Base-by-base conservation (phyloP, 2,113 vertebrate species). In the Ammospiza nelsoni region DNA sequence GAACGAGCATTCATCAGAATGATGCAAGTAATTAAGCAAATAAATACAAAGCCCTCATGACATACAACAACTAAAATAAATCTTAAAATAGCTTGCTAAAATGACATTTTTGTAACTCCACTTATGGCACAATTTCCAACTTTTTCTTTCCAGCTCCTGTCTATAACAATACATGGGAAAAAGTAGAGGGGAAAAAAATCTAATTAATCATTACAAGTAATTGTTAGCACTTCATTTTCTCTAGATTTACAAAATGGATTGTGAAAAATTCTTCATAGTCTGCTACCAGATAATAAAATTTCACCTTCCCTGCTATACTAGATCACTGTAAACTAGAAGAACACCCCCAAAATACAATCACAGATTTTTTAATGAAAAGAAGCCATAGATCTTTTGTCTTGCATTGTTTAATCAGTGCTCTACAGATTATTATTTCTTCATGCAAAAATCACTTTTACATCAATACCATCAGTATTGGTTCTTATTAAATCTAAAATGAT, bases 41-140 rank as follows among this genome's bases (percentile, higher is more conserved):
- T 62, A 92, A 89, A 95, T 85, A 85, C 20, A 85, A 92, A 84
- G 23, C 7, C 27, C 20, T 62, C 25, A 24, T n/a, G 54, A 82
- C 28, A 75, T 14, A 46, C 5, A 87, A 75, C 21, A 82, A 62
- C 81, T 84, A 91, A 90, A 94, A 91, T 44, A 75, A 6, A 72
- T n/a, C 69, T 90, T 74, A 88, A 94, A 96, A 94, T 74, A 94
- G 44, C 37, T 61, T 87, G 57, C 24, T 61, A 92, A 91, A 91
- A 79, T 62, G 25, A 24, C n/a, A 49, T 91, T 91, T 95, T 91
- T 87, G 24, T 73, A 79, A 69, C 54, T 72, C n/a, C 18, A 54
- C 31, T 87, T 43, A 65, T 18, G 20, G 54, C 33, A 81, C 14
- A 71, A 37, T 91, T 79, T 84, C 41, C 74, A 91, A 46, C 16